phyloP scores from a whole-genome alignment of 2,888 invertebrate species.

The Drosophila koepferae region DNA sequence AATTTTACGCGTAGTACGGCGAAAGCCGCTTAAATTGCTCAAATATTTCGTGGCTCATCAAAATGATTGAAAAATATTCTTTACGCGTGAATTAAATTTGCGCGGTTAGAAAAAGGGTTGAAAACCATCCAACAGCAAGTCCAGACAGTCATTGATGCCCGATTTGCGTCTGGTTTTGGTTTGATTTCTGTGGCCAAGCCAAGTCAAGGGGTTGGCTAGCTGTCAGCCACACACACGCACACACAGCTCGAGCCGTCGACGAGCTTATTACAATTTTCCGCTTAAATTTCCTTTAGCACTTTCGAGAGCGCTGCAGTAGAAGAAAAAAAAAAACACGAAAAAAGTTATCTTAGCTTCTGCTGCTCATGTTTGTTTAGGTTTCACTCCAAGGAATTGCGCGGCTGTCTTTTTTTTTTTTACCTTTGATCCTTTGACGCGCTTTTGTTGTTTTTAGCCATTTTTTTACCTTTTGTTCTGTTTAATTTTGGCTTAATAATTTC shows the following conservation, averaged over 20 bases:
- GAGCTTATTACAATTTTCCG: constrained; percentile 80
- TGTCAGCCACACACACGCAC: constrained; percentile 24
- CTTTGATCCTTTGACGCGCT: constrained; percentile 81
- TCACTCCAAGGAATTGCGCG: constrained; percentile 56
- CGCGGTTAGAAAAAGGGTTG: constrained; percentile 69
- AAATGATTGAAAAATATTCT: constrained; percentile 78
- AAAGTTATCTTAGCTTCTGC: constrained; percentile 62
- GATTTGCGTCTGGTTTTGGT: constrained; percentile 41
- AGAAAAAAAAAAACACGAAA: constrained; percentile 13
- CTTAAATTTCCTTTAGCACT: constrained; percentile 80
- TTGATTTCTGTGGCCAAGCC: constrained; percentile 53
- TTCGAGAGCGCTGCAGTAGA: constrained; percentile 16
- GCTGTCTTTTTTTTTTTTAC: constrained; percentile 62
- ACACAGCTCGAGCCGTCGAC: constrained; percentile 19
- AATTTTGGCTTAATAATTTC: constrained; percentile 75
- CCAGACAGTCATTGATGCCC: constrained; percentile 54
- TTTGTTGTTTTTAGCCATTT: constrained; percentile 57
- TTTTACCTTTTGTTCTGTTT: constrained; percentile 48
- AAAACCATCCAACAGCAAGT: constrained; percentile 14
- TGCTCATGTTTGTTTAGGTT: constrained; percentile 71
- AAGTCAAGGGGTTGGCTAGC: constrained; percentile 22
- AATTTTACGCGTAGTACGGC: constrained; percentile 71
- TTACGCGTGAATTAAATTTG: constrained; percentile 81
- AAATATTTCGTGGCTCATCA: constrained; percentile 80
- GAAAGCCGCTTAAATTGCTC: constrained; percentile 80